Conservation (phyloP, 2,888 invertebrate species). For the Malthinus flaveolus region DNA sequence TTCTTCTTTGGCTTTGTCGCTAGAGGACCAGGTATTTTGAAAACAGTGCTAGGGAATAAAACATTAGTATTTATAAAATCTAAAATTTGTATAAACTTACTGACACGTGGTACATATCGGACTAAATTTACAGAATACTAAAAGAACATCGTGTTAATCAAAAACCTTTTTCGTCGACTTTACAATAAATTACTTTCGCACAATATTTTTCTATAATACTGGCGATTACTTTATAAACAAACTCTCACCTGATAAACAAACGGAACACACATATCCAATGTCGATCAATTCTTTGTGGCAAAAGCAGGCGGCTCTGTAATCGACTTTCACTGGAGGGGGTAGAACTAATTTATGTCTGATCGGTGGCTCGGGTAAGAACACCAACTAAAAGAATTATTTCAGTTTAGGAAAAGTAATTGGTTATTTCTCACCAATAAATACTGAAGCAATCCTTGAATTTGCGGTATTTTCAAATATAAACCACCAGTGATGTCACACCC, state of each 20-base stretch:
- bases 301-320: constrained; percentile 97
- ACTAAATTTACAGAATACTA: constrained; percentile 96
- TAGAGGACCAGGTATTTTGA: constrained; percentile 83
- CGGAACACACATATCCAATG: constrained; percentile 96
- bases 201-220: neutral
- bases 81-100: constrained; percentile 63
- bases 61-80: constrained; percentile 23
- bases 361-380: constrained; percentile 85
- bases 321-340: constrained; percentile 88
- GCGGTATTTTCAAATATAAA: constrained; percentile 84
- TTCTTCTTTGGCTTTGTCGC: constrained; percentile 81
- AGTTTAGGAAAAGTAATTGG: no score
- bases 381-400: constrained; percentile 67
- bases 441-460: constrained; percentile 82
- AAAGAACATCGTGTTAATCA: constrained; percentile 46
- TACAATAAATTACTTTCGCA: neutral
- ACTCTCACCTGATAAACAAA: constrained; percentile 87
- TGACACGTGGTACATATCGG: constrained; percentile 98
- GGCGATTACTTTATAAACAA: no score
- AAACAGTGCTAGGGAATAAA: constrained; percentile 74
- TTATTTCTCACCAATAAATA: constrained; percentile 71
- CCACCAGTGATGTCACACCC: constrained; percentile 97
- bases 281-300: constrained; percentile 95
- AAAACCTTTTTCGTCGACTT: neutral
- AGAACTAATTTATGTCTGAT: constrained; percentile 81